These are phyloP conservation scores for Meloidogyne hapla DNA, from an alignment of 1,140 invertebrate species.

Conservation along the genomic window DNA sequence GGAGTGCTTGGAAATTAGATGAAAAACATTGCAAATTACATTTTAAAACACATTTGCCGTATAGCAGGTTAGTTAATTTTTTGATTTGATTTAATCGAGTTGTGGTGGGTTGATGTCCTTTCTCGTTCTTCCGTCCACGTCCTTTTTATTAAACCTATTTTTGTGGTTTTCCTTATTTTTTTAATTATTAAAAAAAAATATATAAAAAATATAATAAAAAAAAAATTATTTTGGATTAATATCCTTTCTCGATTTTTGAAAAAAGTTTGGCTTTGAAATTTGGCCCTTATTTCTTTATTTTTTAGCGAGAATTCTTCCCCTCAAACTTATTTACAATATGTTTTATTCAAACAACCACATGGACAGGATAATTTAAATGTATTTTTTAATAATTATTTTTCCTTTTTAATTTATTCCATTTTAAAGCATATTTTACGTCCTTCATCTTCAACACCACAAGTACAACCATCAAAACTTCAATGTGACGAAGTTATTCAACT, in stretches of 20 bases:
- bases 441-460: conserved; percentile 13
- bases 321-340: conserved; percentile 50
- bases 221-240: too few relatives aligned
- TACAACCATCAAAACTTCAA: conserved; percentile 20
- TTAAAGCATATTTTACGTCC: conserved; percentile 30
- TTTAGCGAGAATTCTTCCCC: conserved; percentile 37
- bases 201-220: conserved; percentile 9
- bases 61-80: conserved; percentile 19
- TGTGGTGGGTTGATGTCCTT: too few relatives aligned
- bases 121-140: too few relatives aligned
- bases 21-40: conserved; percentile 35
- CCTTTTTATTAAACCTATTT: too few relatives aligned
- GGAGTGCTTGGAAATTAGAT: conserved; percentile 35
- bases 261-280: too few relatives aligned
- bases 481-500: conserved; percentile 48
- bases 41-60: conserved; percentile 51
- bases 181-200: too few relatives aligned
- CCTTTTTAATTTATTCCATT: background rate
- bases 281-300: too few relatives aligned
- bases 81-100: too few relatives aligned
- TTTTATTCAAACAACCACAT: conserved; percentile 47
- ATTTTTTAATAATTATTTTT: background rate
- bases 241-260: too few relatives aligned
- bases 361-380: conserved; percentile 45
- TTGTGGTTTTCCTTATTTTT: too few relatives aligned